Evolutionary conservation across 2,888 invertebrate genomes (phyloP).

Genomic region (Philopedon plagiatum): DNA sequence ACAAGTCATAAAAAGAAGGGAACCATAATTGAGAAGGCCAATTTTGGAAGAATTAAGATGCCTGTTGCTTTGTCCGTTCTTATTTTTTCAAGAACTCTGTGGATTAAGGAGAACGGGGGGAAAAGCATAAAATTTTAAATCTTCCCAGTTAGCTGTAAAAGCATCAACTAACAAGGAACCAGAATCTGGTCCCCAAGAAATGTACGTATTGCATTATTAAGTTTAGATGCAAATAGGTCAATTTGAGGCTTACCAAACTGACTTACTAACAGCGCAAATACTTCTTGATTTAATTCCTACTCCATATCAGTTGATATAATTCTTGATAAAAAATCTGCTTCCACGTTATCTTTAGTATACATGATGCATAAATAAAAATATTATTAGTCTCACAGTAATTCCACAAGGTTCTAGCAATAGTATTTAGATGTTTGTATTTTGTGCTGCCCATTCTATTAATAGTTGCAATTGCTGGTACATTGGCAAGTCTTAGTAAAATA

Average conservation of each 20-base stretch:
- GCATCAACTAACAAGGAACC: not conserved
- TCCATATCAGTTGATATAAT: no score
- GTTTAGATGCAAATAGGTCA: no score
- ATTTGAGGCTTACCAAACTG: no score
- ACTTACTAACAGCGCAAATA: no score
- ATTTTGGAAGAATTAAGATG: not conserved
- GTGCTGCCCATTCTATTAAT: conserved; percentile 6
- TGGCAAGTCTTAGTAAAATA: conserved; percentile 16
- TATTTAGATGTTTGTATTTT: conserved; percentile 1
- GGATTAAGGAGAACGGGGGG: conserved; percentile 4
- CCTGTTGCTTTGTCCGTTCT: conserved; percentile 8
- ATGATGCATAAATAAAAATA: conserved; percentile 7
- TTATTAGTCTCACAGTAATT: not conserved
- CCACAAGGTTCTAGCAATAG: not conserved
- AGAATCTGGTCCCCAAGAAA: conserved; percentile 8
- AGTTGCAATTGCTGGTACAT: conserved; percentile 12
- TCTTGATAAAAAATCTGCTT: no score
- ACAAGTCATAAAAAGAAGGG: not conserved
- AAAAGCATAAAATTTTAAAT: not conserved
- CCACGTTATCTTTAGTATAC: not conserved
- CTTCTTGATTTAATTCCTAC: no score
- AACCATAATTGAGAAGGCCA: not conserved
- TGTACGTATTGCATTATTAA: no score
- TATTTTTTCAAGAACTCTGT: conserved; percentile 7
- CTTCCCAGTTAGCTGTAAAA: no score